Conservation (phyloP, 2,888 invertebrate genomes). For the Agonopterix arenella region DNA sequence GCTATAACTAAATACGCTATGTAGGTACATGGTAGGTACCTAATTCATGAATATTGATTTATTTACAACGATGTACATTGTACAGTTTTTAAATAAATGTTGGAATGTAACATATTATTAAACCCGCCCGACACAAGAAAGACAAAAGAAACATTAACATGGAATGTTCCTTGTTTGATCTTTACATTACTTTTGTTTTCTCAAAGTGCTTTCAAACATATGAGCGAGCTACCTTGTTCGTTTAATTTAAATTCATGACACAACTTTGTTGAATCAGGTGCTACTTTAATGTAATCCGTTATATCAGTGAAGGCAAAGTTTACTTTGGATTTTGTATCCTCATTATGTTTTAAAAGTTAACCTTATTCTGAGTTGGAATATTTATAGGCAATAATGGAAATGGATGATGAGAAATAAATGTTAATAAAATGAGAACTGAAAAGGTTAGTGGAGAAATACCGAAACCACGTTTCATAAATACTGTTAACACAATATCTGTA, state of each 20-base stretch:
- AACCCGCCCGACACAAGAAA: neutral
- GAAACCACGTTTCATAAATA: neutral
- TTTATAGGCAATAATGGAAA: too few relatives aligned
- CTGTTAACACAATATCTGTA: neutral
- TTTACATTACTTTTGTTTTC: neutral
- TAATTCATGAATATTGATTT: too few relatives aligned
- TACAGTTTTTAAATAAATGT: too few relatives aligned
- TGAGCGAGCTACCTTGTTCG: neutral
- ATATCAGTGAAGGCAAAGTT: neutral
- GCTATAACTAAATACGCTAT: too few relatives aligned
- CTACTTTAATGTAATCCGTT: neutral
- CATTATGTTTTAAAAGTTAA: neutral
- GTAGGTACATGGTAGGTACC: too few relatives aligned
- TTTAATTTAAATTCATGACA: constrained; percentile 2
- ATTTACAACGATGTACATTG: too few relatives aligned
- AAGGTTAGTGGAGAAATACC: too few relatives aligned
- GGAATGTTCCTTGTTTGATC: neutral
- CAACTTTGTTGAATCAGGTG: constrained; percentile 5
- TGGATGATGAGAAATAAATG: too few relatives aligned
- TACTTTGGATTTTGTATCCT: neutral
- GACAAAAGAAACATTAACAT: neutral
- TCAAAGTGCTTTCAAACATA: neutral
- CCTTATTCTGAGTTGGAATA: too few relatives aligned
- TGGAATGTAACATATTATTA: too few relatives aligned
- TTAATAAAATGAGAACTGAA: too few relatives aligned